Percentiles rank a stretch among this genome's conserved stretches.
Conservation (phyloP, 2,797 vertebrate genomes). For the Enteromius fasciolatus region DNA sequence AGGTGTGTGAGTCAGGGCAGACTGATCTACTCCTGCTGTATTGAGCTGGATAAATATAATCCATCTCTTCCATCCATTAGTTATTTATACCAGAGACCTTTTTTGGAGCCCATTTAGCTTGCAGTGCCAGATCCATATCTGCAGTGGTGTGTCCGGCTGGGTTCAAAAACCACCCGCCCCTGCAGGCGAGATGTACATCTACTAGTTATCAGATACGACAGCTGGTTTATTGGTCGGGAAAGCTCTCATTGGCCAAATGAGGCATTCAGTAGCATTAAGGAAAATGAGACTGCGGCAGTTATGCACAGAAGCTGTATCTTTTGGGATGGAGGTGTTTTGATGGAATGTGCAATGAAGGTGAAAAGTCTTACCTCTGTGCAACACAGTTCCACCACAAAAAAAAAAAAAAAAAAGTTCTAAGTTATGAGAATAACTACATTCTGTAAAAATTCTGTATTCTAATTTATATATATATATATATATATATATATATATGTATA, state of each 20-base stretch:
- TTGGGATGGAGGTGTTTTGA: constrained; percentile 43
- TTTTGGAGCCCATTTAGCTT: constrained; percentile 58
- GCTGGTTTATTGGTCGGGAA: constrained; percentile 51
- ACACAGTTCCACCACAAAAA: neutral
- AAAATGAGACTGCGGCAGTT: constrained; percentile 56
- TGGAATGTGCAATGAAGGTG: constrained; percentile 41
- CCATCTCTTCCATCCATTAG: constrained; percentile 79
- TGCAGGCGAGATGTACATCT: constrained; percentile 13
- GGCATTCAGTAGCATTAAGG: constrained; percentile 47
- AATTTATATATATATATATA: neutral
- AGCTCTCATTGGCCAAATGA: constrained; percentile 52
- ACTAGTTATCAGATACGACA: constrained; percentile 52
- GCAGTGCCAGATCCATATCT: constrained; percentile 53
- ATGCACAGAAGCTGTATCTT: constrained; percentile 33
- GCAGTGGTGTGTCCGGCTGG: constrained; percentile 25
- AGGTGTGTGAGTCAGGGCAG: constrained; percentile 80
- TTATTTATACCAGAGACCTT: constrained; percentile 76
- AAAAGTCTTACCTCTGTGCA: constrained; percentile 15
- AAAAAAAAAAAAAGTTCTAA: neutral
- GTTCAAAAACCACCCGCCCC: constrained; percentile 12
- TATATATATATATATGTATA: neutral
- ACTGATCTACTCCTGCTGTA: constrained; percentile 82
- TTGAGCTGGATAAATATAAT: constrained; percentile 85
- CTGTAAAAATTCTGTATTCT: neutral
- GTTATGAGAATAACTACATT: neutral